phyloP scores from a whole-genome alignment of 2,888 invertebrate genomes.

The Bedellia somnulentella region DNA sequence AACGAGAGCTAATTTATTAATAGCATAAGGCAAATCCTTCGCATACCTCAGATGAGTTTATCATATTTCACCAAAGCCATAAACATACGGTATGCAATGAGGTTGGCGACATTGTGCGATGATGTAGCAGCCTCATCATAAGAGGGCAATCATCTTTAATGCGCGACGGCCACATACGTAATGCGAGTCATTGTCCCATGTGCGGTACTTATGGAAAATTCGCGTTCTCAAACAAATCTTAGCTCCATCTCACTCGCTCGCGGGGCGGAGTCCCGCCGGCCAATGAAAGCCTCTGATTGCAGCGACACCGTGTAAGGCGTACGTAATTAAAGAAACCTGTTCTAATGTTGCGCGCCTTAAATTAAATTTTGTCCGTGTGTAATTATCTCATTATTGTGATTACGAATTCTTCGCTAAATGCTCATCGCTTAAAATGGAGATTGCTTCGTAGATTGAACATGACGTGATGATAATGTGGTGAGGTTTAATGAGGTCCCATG shows the following conservation, averaged over 20 bases:
- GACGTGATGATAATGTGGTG: constrained; percentile 28
- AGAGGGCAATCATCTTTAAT: constrained; percentile 60
- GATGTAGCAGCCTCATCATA: constrained; percentile 58
- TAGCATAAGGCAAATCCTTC: too few relatives aligned
- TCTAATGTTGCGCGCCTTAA: constrained; percentile 61
- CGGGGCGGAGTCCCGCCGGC: constrained; percentile 57
- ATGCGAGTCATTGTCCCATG: constrained; percentile 61
- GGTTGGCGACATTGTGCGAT: constrained; percentile 53
- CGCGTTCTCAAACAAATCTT: constrained; percentile 62
- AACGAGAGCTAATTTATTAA: too few relatives aligned
- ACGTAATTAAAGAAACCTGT: constrained; percentile 62
- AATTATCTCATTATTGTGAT: constrained; percentile 62
- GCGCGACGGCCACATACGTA: constrained; percentile 58
- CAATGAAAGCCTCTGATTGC: constrained; percentile 53
- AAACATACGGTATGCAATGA: constrained; percentile 41
- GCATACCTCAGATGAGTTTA: constrained; percentile 47
- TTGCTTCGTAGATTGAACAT: constrained; percentile 31
- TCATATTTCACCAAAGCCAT: constrained; percentile 49
- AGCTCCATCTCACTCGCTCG: constrained; percentile 54
- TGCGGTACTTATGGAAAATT: constrained; percentile 61
- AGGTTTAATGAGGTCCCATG: constrained; percentile 25
- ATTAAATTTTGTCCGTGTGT: constrained; percentile 61
- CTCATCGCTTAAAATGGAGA: constrained; percentile 49
- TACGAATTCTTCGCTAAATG: constrained; percentile 58
- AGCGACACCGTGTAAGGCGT: constrained; percentile 60